Base-by-base conservation (phyloP, 2,113 vertebrate species). In the Rhinichthys klamathensis region DNA sequence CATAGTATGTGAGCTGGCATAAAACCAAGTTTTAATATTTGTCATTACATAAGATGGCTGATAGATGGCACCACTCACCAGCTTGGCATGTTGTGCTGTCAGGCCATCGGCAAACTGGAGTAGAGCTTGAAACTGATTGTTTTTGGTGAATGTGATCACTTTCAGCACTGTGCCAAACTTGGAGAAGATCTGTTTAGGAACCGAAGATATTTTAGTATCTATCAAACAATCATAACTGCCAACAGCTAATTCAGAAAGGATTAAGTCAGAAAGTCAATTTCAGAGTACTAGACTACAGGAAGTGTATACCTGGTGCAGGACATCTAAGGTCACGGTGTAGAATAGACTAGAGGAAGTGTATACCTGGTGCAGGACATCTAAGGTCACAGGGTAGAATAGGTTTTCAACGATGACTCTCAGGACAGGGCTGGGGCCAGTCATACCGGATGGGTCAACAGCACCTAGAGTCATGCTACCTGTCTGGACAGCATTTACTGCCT, bases 81-180 rank as follows among this genome's bases (percentile, higher is more conserved):
- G 92, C 89, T 99, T 99, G 77, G 97, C 95, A 0, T 97, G 95
- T 91, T 99, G 97, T 27, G 98, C 96, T 0, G 95, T 96, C 76
- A 96, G 76, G 0, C 96, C 96, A 41, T 99, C 98, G 0, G 95
- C 92, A 32, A 97, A 99, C 85, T 99, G 98, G 41, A 99, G 86
- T 67, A 99, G 93, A 0, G 97, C 96, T 92, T 99, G 98, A 88
- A 99, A 99, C 88, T 98, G 97, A 82, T 96, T 97, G 92, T 99
- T 99, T 93, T 99, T 99, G 0, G 98, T 99, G 91, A 99, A 99
- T 0, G 97, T 97, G 70, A 99, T 99, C 74, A 99, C 97, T 88
- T 97, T 96, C 91, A 99, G 88, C 16, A 99, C 98, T 0, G 97
- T 97, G 85, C 98, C 98, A 27, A 98, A 98, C 90, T 98, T 98